Conservation (phyloP, 2,113 vertebrate species). For the Nothobranchius furzeri region DNA sequence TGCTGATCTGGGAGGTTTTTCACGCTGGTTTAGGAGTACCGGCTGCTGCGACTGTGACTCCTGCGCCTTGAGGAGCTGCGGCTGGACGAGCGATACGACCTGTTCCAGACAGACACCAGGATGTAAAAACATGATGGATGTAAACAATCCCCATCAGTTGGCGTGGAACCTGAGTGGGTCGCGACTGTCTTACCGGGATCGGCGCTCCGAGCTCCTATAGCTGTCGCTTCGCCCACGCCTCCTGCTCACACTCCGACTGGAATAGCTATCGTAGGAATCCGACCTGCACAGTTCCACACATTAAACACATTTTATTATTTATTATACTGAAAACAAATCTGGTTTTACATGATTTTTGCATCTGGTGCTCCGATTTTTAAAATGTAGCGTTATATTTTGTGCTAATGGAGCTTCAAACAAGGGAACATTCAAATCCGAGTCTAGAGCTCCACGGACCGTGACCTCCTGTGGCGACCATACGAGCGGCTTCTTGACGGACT, state of each 20-base stretch:
- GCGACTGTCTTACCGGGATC: conserved; percentile 81
- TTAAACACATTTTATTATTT: too few species aligned
- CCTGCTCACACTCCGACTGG: conserved; percentile 86
- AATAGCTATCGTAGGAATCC: conserved; percentile 89
- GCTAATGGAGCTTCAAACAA: too few species aligned
- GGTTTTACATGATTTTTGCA: too few species aligned
- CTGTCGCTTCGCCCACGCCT: conserved; percentile 80
- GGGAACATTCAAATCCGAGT: neutral
- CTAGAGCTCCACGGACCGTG: conserved; percentile 80
- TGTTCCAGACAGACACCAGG: conserved; percentile 26
- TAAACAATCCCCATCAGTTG: neutral
- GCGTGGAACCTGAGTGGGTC: too few species aligned
- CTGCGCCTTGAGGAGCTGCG: conserved; percentile 88
- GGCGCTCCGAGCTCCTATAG: conserved; percentile 84
- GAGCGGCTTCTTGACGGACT: conserved; percentile 92
- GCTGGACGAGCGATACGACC: conserved; percentile 90
- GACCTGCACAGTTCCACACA: conserved; percentile 78
- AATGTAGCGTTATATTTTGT: too few species aligned
- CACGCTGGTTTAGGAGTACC: conserved; percentile 84
- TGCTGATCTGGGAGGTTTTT: too few species aligned
- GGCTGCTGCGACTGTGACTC: conserved; percentile 90
- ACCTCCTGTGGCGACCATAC: conserved; percentile 82
- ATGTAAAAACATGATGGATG: neutral
- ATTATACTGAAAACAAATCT: too few species aligned
- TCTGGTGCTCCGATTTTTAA: too few species aligned